Percentiles rank a stretch among this genome's conserved stretches.
Conservation (phyloP, 2,797 vertebrate genomes). For the Macropus fuliginosus region DNA sequence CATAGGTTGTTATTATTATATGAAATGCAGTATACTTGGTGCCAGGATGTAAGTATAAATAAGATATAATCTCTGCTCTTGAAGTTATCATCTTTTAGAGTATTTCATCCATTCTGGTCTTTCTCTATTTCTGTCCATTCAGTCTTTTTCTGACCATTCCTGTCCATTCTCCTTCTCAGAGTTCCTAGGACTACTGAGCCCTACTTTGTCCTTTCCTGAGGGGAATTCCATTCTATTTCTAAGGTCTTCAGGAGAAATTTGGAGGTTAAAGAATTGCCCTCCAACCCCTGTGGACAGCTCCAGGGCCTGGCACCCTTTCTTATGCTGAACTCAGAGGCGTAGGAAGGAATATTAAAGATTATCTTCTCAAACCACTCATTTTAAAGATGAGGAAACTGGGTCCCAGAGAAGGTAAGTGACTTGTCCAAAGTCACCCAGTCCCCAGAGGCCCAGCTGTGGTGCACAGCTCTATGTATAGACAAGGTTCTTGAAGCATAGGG, state of each 20-base stretch:
- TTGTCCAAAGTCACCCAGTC: not conserved
- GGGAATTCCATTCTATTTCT: not conserved
- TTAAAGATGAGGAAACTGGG: not conserved
- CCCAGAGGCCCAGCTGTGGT: not conserved
- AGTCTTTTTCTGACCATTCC: not conserved
- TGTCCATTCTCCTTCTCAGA: not conserved
- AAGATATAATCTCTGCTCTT: not conserved
- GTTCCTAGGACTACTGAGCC: not conserved
- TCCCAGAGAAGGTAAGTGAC: not conserved
- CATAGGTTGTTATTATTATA: not conserved
- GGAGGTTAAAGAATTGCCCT: not conserved
- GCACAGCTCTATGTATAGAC: not conserved
- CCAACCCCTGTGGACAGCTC: not conserved
- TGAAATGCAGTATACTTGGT: not conserved
- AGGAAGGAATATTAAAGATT: not conserved
- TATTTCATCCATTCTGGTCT: not conserved
- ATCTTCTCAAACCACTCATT: not conserved
- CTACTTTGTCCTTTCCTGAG: not conserved
- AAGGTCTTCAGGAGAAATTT: not conserved
- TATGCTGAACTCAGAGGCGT: not conserved
- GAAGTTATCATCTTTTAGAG: not conserved
- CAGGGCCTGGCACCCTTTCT: not conserved
- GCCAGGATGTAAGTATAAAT: not conserved
- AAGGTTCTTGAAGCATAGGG: not conserved
- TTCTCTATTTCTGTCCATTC: not conserved